A percentile compares a stretch with the other conserved stretches of the same genome.
Conservation (phyloP, 2,113 vertebrate genomes). For the Ptyas mucosa region DNA sequence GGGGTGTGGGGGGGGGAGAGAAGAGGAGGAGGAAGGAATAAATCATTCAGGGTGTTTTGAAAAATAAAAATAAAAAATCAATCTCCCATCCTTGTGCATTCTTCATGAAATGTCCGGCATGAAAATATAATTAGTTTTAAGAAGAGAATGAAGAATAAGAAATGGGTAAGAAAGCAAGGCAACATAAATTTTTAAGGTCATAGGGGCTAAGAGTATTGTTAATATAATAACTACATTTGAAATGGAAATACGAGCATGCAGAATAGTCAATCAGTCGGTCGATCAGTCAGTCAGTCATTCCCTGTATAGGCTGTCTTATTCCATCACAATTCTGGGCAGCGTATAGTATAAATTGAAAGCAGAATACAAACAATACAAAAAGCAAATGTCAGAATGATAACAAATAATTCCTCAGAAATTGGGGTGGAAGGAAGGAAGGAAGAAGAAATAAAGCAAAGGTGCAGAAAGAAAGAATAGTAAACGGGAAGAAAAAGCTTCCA, state of each 20-base stretch:
- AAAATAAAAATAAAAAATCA: neutral
- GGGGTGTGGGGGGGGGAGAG: neutral
- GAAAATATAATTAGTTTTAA: constrained; percentile 62
- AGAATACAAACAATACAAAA: neutral
- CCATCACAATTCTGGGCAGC: neutral
- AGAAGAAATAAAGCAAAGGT: neutral
- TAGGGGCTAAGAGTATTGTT: constrained; percentile 19
- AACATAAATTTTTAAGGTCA: constrained; percentile 59
- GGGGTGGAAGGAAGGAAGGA: neutral
- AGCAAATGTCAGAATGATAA: neutral
- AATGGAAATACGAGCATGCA: constrained; percentile 63
- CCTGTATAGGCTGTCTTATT: neutral
- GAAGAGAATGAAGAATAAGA: constrained; percentile 24
- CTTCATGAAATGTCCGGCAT: constrained; percentile 51
- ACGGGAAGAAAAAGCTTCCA: neutral
- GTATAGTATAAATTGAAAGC: neutral
- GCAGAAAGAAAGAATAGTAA: neutral
- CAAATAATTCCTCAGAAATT: neutral
- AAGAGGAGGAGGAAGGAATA: constrained; percentile 13
- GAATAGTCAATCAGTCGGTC: neutral
- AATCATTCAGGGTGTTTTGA: constrained; percentile 29
- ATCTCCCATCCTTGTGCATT: constrained; percentile 46
- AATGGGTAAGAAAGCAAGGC: constrained; percentile 41
- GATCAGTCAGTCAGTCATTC: neutral
- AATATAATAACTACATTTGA: constrained; percentile 56